These are phyloP conservation scores for Zosterops japonicus DNA, from an alignment of 2,113 vertebrate genomes.

Conservation along the genomic window DNA sequence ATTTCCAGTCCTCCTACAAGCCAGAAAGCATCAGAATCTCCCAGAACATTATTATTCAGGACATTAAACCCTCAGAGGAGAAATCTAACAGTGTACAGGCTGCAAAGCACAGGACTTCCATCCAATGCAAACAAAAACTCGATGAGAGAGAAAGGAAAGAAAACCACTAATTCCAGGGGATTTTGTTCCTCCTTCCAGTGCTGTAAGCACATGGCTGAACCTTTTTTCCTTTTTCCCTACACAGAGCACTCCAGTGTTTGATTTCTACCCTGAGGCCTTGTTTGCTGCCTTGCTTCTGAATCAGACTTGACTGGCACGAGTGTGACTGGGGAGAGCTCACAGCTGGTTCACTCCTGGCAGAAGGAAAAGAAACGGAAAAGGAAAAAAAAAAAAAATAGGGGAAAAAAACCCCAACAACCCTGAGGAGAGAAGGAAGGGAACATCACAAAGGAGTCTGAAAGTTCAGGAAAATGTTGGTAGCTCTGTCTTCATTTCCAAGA, in stretches of 20 bases:
- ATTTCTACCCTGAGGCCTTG: neutral
- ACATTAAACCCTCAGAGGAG: neutral
- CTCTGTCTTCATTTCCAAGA: neutral
- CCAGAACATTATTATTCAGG: neutral
- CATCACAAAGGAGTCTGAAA: neutral
- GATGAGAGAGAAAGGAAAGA: neutral
- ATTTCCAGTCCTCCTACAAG: neutral
- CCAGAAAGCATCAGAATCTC: neutral
- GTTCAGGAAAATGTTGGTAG: neutral
- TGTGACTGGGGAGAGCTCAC: neutral
- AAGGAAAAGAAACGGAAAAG: neutral
- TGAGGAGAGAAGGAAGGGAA: neutral
- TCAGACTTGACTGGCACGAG: neutral
- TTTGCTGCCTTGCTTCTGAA: neutral
- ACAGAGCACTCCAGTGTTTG: neutral
- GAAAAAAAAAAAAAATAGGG: no score
- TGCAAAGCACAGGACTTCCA: neutral
- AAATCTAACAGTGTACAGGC: neutral
- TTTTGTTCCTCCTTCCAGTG: neutral
- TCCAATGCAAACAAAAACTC: neutral
- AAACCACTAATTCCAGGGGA: neutral
- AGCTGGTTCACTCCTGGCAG: neutral
- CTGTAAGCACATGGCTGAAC: neutral
- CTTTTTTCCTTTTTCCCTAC: neutral
- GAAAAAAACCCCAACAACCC: fast-evolving